phyloP scores from a whole-genome alignment of 2,888 invertebrate genomes.

The Glyphotaelius pellucidus region DNA sequence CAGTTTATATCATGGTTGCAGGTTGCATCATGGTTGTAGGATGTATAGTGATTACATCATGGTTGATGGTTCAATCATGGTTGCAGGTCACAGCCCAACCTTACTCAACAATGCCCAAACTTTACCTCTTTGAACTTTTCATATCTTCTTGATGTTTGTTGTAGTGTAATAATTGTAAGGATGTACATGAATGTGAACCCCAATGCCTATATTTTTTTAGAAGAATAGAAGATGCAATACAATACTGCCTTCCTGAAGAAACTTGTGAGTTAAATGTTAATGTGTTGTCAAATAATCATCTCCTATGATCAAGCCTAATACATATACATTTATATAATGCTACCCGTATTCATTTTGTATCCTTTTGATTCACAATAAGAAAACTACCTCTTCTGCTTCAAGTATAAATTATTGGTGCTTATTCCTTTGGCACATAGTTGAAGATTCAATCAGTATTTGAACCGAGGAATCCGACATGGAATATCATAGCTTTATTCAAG shows the following conservation, averaged over 20 bases:
- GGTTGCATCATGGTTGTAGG: neutral
- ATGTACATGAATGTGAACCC: constrained; percentile 27
- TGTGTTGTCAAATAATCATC: constrained; percentile 19
- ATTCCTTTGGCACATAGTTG: neutral
- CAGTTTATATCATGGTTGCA: neutral
- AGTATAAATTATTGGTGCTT: neutral
- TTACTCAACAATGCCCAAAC: constrained; percentile 16
- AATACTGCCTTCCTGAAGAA: constrained; percentile 43
- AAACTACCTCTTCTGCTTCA: neutral
- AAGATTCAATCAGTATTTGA: neutral
- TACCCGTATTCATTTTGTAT: neutral
- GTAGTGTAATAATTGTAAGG: constrained; percentile 24
- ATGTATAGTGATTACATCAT: neutral
- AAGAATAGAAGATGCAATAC: constrained; percentile 48
- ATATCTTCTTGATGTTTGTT: constrained; percentile 45
- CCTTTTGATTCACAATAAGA: neutral
- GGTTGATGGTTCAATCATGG: neutral
- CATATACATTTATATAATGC: neutral
- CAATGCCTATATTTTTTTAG: constrained; percentile 48
- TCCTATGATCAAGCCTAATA: constrained; percentile 33
- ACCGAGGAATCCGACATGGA: neutral
- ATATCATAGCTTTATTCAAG: neutral
- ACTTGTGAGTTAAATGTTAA: constrained; percentile 42
- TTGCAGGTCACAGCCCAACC: neutral
- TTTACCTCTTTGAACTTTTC: constrained; percentile 45